Conservation (phyloP, 2,113 vertebrate genomes). For the Clupea harengus region DNA sequence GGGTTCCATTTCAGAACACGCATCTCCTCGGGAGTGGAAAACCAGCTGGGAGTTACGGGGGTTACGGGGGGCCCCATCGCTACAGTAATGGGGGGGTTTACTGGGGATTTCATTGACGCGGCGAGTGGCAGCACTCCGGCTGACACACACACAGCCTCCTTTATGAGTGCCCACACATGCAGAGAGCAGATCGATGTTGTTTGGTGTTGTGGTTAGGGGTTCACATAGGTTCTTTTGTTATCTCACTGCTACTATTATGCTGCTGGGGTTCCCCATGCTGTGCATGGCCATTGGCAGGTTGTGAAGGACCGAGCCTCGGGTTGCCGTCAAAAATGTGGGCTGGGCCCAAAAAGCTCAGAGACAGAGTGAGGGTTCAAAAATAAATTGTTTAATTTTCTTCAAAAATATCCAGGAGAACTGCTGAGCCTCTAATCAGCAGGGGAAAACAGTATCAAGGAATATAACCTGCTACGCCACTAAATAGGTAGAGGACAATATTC, state of each 20-base stretch:
- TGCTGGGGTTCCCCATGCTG: background rate
- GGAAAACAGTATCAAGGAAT: too few species aligned
- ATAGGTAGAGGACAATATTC: too few species aligned
- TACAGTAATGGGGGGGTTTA: conserved; percentile 49
- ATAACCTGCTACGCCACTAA: too few species aligned
- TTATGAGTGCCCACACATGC: conserved; percentile 64
- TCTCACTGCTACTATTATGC: background rate
- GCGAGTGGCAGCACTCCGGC: conserved; percentile 47
- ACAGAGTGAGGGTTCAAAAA: too few species aligned
- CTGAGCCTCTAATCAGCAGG: too few species aligned
- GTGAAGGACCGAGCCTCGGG: too few species aligned
- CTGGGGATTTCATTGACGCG: conserved; percentile 41
- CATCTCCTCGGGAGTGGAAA: conserved; percentile 34
- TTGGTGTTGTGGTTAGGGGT: conserved; percentile 8
- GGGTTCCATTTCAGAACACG: background rate
- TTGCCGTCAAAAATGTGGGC: too few species aligned
- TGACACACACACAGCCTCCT: conserved; percentile 55
- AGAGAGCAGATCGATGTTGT: conserved; percentile 22
- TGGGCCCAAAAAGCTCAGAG: too few species aligned
- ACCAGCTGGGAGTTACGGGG: conserved; percentile 32
- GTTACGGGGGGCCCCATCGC: conserved; percentile 26
- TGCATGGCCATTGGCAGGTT: background rate
- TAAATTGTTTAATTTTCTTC: too few species aligned
- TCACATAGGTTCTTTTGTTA: conserved; percentile 36
- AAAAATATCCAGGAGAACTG: too few species aligned